These are phyloP conservation scores for Muscidifurax raptorellus DNA, from an alignment of 1,140 invertebrate species.

Conservation along the genomic window DNA sequence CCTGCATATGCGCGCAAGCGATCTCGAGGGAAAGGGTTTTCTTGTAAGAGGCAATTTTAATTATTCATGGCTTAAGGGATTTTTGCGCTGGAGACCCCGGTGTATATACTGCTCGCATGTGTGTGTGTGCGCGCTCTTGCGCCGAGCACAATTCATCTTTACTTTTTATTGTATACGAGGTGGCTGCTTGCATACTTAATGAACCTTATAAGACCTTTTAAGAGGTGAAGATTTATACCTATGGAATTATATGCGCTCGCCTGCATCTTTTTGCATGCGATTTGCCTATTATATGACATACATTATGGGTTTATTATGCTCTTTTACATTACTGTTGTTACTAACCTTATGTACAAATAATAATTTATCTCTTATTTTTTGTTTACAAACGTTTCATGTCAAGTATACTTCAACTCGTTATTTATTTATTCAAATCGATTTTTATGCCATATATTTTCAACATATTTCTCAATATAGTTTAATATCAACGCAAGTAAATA, in stretches of 20 bases:
- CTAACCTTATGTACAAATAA: too few relatives aligned
- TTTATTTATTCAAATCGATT: too few relatives aligned
- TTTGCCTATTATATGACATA: neutral
- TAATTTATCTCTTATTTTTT: too few relatives aligned
- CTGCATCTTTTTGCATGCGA: neutral
- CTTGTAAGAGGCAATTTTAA: constrained; percentile 45
- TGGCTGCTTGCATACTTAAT: constrained; percentile 26
- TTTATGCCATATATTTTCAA: too few relatives aligned
- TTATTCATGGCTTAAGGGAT: constrained; percentile 40
- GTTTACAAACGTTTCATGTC: too few relatives aligned
- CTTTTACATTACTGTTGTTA: neutral
- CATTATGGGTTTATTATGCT: neutral
- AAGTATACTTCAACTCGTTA: too few relatives aligned
- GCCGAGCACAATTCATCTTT: constrained; percentile 21
- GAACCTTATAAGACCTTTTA: constrained; percentile 19
- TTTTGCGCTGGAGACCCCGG: neutral
- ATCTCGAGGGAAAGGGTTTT: constrained; percentile 36
- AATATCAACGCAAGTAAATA: too few relatives aligned
- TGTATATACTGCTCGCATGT: neutral
- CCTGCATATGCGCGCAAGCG: constrained; percentile 2
- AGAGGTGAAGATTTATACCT: neutral
- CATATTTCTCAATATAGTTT: too few relatives aligned
- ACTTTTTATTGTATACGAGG: neutral
- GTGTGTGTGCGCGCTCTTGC: neutral
- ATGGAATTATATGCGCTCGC: neutral